Base-by-base conservation (phyloP, 2,113 vertebrate species). In the Synodontis membranacea region DNA sequence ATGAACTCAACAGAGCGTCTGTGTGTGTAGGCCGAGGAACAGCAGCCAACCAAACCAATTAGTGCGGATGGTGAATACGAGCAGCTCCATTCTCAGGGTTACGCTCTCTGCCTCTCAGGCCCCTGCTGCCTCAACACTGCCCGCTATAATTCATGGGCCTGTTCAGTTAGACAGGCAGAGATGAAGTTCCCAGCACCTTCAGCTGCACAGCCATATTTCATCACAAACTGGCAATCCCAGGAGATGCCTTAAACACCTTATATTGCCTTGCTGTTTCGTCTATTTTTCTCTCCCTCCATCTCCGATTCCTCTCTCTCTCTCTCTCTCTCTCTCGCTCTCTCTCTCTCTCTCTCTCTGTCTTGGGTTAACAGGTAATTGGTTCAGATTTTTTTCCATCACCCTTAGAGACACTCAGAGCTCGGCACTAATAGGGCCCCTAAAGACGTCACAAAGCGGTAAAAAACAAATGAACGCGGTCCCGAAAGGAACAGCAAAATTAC, bases 201-300 rank as follows among this genome's bases (percentile, higher is more conserved):
- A 70, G 78, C 86, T 78, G 91, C 90, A 91, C 90, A 89, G 89
- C 95, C 94, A 92, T 94, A 93, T 95, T 96, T 97, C 92, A 94
- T 89, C 87, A 94, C 93, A 94, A 94, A 88, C 91, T 91, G 93
- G 92, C 93, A 92, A 92, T 93, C 93, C 95, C 93, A 92, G 88
- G 85, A 89, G 89, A 91, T 88, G 87, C 93, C 92, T 94, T 95
- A 95, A 96, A 95, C 91, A 93, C 87, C 90, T 93, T 91, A 93
- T 94, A 90, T 91, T 93, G 85, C 88, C 75, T 90, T 93, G 84
- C 92, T 94, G 82, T 75, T 42, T 75, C 46, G n/a, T 90, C 88
- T 89, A 84, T 92, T 87, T 88, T 87, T 87, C 84, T 70, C 60
- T 78, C 62, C 50, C 54, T 84, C 86, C 86, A 89, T n/a, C 74